A percentile compares a stretch with the other conserved stretches of the same genome.
These are phyloP conservation scores for Acleris emargana DNA, from an alignment of 2,888 invertebrate genomes.

Conservation along the genomic window DNA sequence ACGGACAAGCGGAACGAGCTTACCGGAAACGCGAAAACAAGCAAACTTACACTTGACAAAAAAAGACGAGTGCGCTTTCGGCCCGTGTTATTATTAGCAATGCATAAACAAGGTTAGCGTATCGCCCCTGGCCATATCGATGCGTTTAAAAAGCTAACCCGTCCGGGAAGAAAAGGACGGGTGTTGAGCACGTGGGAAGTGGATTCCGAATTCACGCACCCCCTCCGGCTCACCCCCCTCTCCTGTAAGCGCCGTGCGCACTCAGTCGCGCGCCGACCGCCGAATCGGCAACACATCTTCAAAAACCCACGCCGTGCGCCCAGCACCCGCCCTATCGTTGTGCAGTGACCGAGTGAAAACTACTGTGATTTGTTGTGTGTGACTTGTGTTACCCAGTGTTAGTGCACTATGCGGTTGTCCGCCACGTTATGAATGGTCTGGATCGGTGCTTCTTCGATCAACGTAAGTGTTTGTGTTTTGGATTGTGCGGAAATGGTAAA, in stretches of 20 bases:
- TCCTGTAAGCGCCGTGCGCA: constrained; percentile 68
- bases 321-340: constrained; percentile 68
- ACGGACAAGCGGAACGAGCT: constrained; percentile 56
- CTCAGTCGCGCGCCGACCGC: constrained; percentile 81
- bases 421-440: constrained; percentile 82
- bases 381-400: constrained; percentile 63
- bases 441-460: constrained; percentile 84
- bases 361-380: constrained; percentile 75
- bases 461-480: constrained; percentile 77
- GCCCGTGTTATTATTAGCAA: constrained; percentile 80
- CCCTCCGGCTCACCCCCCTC: constrained; percentile 55
- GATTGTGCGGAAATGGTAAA: constrained; percentile 62
- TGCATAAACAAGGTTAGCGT: constrained; percentile 79
- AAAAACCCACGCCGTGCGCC: constrained; percentile 48
- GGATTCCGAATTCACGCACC: constrained; percentile 83
- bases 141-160: constrained; percentile 82
- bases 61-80: constrained; percentile 60
- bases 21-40: constrained; percentile 65
- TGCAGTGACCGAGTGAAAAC: constrained; percentile 76
- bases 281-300: constrained; percentile 65
- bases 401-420: constrained; percentile 80
- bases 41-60: constrained; percentile 56
- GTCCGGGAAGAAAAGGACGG: constrained; percentile 79
- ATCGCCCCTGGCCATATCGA: constrained; percentile 76
- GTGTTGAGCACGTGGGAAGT: constrained; percentile 79